Base-by-base conservation (phyloP, 2,797 vertebrate species). In the Phoebastria nigripes region DNA sequence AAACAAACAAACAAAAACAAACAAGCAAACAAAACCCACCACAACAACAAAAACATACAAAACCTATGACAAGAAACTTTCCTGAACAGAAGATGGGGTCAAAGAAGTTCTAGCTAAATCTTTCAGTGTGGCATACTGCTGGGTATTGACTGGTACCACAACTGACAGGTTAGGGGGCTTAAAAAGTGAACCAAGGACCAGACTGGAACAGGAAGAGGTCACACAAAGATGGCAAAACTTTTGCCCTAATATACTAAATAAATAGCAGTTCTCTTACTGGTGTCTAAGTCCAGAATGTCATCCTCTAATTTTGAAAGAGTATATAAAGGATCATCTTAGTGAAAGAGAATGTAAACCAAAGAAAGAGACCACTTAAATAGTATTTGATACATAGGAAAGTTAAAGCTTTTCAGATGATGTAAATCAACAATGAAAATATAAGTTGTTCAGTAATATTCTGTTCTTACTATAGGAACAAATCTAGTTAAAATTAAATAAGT, bases 1-100 rank as follows among this genome's bases (percentile, higher is more conserved):
- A 12, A 12, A 12, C 2, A 47, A 11, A 21, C 11, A 29, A 16
- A 15, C 12, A 22, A 11, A 29, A 1, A 26, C 20, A 12, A 2
- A 35, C 35, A 35, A 35, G 7, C 35, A 31, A 39, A 46, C 29
- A 42, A 55, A 67, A 35, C 25, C 15, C 35, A 35, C 35, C 35
- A 35, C 35, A 35, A 35, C 21, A 35, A 11, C 6, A 44, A 46
- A 66, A n/a, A 0, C 24, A 10, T 26, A 65, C 1, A 46, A 67
- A 54, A 54, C 5, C 8, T 25, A 8, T 3, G 16, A 59, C 4
- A 92, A 72, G 21, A 62, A 37, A 12, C 18, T 52, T 76, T 69
- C 46, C 49, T 21, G 4, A 87, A 78, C 8, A 73, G 11, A 67
- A n/a, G 33, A 47, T 31, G 41, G 2, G 15, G 47, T 12, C 20